Percentiles rank a stretch among this genome's conserved stretches.
These are phyloP conservation scores for Hypomecis punctinalis DNA, from an alignment of 2,888 invertebrate species.

Conservation along the genomic window DNA sequence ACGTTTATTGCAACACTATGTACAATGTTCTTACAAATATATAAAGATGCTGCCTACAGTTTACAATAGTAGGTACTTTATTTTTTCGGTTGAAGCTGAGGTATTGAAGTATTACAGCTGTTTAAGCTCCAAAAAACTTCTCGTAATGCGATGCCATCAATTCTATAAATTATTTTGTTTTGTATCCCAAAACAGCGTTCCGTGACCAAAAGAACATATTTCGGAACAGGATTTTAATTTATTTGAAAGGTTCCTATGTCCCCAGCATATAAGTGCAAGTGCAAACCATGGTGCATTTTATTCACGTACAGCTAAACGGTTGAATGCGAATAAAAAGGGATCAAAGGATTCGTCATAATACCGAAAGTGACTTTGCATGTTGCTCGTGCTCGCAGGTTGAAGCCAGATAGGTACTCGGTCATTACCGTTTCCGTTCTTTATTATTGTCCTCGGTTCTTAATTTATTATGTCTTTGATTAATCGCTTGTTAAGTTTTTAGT, in stretches of 20 bases:
- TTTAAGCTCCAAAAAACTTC: no score
- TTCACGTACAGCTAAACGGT: constrained; percentile 32
- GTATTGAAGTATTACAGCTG: no score
- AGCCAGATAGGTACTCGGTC: constrained; percentile 5
- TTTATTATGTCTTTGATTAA: constrained; percentile 5
- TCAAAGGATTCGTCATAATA: constrained; percentile 38
- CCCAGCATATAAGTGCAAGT: constrained; percentile 1
- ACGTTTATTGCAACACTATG: no score
- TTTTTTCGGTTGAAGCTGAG: no score
- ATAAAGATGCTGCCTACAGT: no score
- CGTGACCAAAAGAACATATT: not conserved
- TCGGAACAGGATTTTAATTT: not conserved
- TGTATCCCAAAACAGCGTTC: not conserved
- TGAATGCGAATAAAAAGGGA: constrained; percentile 29
- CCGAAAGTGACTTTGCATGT: constrained; percentile 36
- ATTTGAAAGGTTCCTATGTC: not conserved
- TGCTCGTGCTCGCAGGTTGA: constrained; percentile 25
- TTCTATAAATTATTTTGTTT: not conserved
- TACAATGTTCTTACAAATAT: no score
- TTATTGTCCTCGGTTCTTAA: constrained; percentile 10
- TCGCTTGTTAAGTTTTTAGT: constrained; percentile 3
- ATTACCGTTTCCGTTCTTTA: constrained; percentile 21
- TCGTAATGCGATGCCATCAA: no score
- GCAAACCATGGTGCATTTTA: constrained; percentile 35
- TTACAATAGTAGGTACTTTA: no score